Conservation (phyloP, 2,797 vertebrate genomes). For the Benthosema pterotum region DNA sequence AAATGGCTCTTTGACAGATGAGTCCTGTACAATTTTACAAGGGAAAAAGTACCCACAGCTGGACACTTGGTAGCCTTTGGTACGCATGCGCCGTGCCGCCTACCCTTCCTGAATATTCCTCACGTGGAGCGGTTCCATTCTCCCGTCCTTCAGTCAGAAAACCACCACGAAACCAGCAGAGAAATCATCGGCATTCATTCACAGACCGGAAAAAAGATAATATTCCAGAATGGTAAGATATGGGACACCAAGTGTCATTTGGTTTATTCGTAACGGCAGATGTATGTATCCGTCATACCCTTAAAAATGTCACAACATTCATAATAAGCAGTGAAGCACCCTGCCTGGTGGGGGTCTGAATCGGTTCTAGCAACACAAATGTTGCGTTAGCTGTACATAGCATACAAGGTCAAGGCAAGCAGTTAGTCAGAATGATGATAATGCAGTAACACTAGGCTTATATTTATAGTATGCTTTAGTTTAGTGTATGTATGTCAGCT, state of each 20-base stretch:
- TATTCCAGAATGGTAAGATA: conserved; percentile 74
- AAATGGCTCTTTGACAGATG: too few relatives aligned
- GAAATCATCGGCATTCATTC: conserved; percentile 22
- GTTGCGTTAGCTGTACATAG: conserved; percentile 32
- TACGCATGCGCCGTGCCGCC: conserved; percentile 73
- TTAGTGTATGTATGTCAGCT: too few relatives aligned
- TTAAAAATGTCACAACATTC: neutral
- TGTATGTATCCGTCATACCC: neutral
- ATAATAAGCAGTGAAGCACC: neutral
- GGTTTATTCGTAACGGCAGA: rapidly evolving
- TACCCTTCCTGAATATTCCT: conserved; percentile 64
- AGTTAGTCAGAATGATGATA: neutral
- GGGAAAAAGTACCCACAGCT: too few relatives aligned
- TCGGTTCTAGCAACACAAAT: conserved; percentile 24
- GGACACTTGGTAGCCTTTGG: neutral
- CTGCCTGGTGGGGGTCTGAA: conserved; percentile 2
- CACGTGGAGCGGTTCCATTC: conserved; percentile 69
- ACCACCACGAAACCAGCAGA: too few relatives aligned
- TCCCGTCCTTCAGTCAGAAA: too few relatives aligned
- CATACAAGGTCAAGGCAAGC: conserved; percentile 74
- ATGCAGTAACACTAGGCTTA: neutral
- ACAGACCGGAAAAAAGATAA: conserved; percentile 20
- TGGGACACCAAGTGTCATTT: rapidly evolving
- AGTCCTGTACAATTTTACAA: too few relatives aligned
- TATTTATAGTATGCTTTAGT: too few relatives aligned